These are phyloP conservation scores for Fissipunctia ypsillon DNA, from an alignment of 2,888 invertebrate species.

Conservation along the genomic window DNA sequence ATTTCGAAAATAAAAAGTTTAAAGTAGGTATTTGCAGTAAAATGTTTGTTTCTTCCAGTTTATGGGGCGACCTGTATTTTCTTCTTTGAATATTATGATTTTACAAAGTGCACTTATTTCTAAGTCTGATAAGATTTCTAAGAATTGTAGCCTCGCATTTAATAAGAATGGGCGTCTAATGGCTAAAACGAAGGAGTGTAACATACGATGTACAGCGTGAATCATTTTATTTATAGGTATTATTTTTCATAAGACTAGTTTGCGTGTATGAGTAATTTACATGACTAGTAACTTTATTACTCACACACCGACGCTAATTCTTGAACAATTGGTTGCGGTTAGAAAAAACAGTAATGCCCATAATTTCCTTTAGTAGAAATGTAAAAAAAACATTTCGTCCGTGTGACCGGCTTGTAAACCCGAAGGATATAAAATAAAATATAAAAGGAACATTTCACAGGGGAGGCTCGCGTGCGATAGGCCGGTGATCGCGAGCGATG, in stretches of 20 bases:
- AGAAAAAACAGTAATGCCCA: not conserved
- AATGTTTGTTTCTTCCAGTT: constrained; percentile 47
- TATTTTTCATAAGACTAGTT: constrained; percentile 3
- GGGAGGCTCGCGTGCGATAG: constrained; percentile 73
- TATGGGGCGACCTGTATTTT: constrained; percentile 30
- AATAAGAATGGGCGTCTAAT: constrained; percentile 1
- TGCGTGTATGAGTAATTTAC: constrained; percentile 11
- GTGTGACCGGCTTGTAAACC: constrained; percentile 61
- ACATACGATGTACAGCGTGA: not conserved
- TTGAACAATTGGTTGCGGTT: not conserved
- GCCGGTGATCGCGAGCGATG: constrained; percentile 65
- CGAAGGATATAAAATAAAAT: constrained; percentile 63
- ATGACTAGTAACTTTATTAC: constrained; percentile 32
- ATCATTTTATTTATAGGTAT: constrained; percentile 17
- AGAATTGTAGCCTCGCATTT: not conserved
- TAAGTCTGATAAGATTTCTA: not conserved
- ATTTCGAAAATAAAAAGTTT: constrained; percentile 63
- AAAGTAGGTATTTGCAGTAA: constrained; percentile 44
- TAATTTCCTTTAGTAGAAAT: constrained; percentile 21
- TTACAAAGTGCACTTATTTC: constrained; percentile 23
- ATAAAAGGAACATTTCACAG: constrained; percentile 56
- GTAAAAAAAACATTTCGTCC: constrained; percentile 24
- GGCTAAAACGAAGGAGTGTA: not conserved
- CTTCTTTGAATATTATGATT: constrained; percentile 32
- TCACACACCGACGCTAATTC: constrained; percentile 26